Percentiles rank a stretch among this genome's conserved stretches.
phyloP scores from a whole-genome alignment of 2,888 invertebrate genomes.

The Drosophila algonquin region DNA sequence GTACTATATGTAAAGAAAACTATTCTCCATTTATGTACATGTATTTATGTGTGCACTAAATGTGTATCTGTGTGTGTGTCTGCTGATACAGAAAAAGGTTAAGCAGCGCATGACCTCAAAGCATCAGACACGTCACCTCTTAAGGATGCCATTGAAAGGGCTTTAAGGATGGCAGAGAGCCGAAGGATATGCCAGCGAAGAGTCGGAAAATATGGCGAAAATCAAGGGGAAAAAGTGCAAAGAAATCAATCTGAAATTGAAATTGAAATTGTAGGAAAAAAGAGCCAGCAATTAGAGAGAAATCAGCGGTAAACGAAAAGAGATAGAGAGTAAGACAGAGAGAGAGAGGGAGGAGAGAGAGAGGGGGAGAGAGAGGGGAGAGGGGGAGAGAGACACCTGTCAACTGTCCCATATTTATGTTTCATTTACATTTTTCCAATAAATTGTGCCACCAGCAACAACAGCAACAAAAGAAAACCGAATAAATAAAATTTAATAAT shows the following conservation, averaged over 20 bases:
- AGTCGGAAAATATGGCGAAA: slow-evolving; percentile 10
- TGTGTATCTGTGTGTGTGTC: background rate
- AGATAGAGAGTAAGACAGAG: background rate
- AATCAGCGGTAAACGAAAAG: background rate
- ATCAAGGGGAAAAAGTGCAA: background rate
- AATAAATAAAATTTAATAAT: slow-evolving; percentile 54
- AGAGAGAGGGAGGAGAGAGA: slow-evolving; percentile 6
- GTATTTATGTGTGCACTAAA: slow-evolving; percentile 5
- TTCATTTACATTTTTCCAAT: slow-evolving; percentile 77
- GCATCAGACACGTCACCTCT: slow-evolving; percentile 21
- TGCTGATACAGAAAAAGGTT: slow-evolving; percentile 36
- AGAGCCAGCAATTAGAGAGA: background rate
- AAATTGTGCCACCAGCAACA: slow-evolving; percentile 48
- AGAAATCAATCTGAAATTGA: background rate
- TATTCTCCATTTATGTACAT: slow-evolving; percentile 35
- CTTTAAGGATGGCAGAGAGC: slow-evolving; percentile 32
- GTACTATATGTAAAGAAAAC: slow-evolving; percentile 4
- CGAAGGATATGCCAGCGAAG: background rate
- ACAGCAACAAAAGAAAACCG: slow-evolving; percentile 12
- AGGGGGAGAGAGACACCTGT: slow-evolving; percentile 28
- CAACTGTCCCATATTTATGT: slow-evolving; percentile 63
- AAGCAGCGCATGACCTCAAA: slow-evolving; percentile 60
- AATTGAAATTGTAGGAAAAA: background rate
- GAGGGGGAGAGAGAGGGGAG: background rate
- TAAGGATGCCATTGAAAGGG: slow-evolving; percentile 66